Evolutionary conservation across 2,797 vertebrate species (phyloP), one percentile per base, ranked within the genome.

Genomic region (Discoglossus pictus): DNA sequence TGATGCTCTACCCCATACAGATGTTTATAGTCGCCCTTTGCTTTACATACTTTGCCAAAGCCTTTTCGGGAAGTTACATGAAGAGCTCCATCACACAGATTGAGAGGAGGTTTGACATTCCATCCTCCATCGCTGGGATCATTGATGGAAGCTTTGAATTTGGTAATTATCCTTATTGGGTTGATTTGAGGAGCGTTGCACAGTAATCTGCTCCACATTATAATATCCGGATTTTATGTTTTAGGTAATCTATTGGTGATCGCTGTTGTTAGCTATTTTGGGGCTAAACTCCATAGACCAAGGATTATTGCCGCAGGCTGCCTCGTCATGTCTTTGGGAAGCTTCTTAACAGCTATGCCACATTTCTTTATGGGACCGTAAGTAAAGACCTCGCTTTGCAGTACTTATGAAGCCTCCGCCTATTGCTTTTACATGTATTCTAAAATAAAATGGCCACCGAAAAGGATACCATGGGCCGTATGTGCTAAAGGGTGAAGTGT

Each of bases 311-410:
- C 92, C 35, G 40, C 75, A 1, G 95, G 96, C 6, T 93, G 88
- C 59, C 25, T 94, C 5, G 39, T 91, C 44, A 98, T 98, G 95
- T 88, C 93, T 38, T 13, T 89, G 24, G 96, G 94, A 61, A 89
- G 92, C 46, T 78, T 96, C 78, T 44, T 98, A 47, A 89, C 90
- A 4, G 94, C 92, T 1, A 86, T 94, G 83, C 95, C 95, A 54
- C 95, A 98, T 76, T 98, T 98, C 79, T 88, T 97, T 81, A 94
- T 93, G 80, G 94, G 91, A 79, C 88, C 88, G 95, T 98, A 89
- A 88, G 93, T 84, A 72, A 6, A 1, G 11, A 25, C 13, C 23
- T 12, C 1, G 6, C n/a, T n/a, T n/a, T n/a, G n/a, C n/a, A n/a
- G n/a, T n/a, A n/a, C n/a, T n/a, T n/a, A n/a, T n/a, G n/a, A n/a